Evolutionary conservation across 2,797 vertebrate species (phyloP).

Genomic region (Mergus octosetaceus): DNA sequence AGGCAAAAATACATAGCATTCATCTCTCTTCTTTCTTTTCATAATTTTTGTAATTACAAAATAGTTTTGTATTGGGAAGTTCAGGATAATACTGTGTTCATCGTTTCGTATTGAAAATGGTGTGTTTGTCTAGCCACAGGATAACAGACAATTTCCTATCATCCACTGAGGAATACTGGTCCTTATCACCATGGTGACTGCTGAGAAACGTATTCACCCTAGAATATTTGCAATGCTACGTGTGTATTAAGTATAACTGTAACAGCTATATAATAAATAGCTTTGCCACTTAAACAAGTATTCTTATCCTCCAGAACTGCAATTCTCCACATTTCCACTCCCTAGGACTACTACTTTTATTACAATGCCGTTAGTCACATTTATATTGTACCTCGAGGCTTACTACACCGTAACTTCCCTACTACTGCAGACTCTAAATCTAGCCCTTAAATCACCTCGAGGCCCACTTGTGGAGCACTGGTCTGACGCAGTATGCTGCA

Average conservation of each 20-base stretch:
- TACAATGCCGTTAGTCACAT: neutral
- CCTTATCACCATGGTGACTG: neutral
- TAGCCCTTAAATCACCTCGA: neutral
- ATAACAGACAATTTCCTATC: neutral
- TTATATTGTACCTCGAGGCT: neutral
- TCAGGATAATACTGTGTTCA: neutral
- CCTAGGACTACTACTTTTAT: neutral
- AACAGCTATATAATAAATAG: neutral
- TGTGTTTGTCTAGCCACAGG: neutral
- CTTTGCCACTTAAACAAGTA: neutral
- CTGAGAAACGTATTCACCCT: neutral
- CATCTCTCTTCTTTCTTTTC: neutral
- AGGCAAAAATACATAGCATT: neutral
- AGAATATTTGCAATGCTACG: neutral
- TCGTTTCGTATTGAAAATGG: rapidly evolving
- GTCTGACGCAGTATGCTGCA: neutral
- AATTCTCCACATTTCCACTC: neutral
- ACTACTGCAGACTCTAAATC: neutral
- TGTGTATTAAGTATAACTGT: neutral
- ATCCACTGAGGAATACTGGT: neutral
- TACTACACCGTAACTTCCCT: neutral
- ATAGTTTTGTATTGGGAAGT: neutral
- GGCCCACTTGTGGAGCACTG: neutral
- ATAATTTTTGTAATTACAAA: neutral
- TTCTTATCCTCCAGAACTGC: neutral